Percentiles rank a stretch among this genome's conserved stretches.
Evolutionary conservation across 1,140 invertebrate genomes (phyloP).

Genomic region (Arctopsyche grandis): DNA sequence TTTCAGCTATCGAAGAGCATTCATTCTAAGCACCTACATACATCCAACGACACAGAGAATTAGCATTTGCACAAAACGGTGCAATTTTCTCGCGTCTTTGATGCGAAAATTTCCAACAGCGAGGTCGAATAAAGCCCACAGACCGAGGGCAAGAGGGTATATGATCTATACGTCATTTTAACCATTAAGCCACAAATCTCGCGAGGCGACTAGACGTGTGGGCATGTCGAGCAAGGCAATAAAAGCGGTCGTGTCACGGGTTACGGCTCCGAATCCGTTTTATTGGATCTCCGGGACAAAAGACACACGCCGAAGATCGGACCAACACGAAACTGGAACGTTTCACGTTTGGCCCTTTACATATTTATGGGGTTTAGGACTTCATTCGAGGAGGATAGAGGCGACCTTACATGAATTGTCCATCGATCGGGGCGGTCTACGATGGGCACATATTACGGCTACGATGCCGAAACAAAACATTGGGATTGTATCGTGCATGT

Average conservation of each 20-base stretch:
- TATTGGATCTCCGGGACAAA: slow-evolving; percentile 30
- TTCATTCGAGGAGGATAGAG: neutral
- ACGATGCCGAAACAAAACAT: too few species aligned
- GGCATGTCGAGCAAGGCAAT: slow-evolving; percentile 22
- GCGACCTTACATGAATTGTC: neutral
- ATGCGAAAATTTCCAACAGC: neutral
- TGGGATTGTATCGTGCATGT: too few species aligned
- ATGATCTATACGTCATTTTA: slow-evolving; percentile 6
- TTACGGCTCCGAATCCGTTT: slow-evolving; percentile 28
- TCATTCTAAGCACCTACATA: too few species aligned
- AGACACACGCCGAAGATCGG: neutral
- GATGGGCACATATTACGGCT: too few species aligned
- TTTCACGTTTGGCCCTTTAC: neutral
- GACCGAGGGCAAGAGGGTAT: neutral
- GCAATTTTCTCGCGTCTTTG: slow-evolving; percentile 6
- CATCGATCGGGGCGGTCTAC: too few species aligned
- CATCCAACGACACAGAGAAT: too few species aligned
- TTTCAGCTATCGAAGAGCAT: too few species aligned
- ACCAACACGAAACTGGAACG: too few species aligned
- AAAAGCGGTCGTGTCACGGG: slow-evolving; percentile 27
- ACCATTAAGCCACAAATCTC: slow-evolving; percentile 16
- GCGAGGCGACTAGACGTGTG: slow-evolving; percentile 15
- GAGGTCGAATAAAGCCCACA: neutral
- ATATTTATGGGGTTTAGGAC: neutral
- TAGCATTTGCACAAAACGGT: neutral